These are phyloP conservation scores for Bombus fervidus DNA, from an alignment of 1,140 invertebrate genomes.

Conservation along the genomic window DNA sequence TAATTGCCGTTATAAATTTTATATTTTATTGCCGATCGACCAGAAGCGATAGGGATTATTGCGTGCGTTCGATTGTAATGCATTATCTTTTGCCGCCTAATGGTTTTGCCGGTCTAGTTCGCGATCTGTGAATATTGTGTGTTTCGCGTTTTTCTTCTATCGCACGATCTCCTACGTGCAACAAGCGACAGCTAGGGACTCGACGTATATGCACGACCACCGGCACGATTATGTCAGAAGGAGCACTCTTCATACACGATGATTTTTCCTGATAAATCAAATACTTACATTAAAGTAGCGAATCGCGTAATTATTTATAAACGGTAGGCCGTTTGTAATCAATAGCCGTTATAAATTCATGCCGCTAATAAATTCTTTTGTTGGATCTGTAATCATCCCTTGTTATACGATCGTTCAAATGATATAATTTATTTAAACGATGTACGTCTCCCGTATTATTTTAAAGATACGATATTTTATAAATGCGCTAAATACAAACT, in stretches of 20 bases:
- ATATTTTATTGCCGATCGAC: conserved; percentile 72
- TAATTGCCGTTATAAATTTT: conserved; percentile 74
- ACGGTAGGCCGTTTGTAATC: not conserved
- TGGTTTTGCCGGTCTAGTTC: conserved; percentile 12
- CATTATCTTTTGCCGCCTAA: conserved; percentile 48
- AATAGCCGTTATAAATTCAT: not conserved
- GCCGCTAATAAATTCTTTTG: not conserved
- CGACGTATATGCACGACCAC: conserved; percentile 27
- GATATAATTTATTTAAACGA: not conserved
- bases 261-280: conserved; percentile 7
- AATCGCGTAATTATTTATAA: not conserved
- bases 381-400: not conserved
- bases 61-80: conserved; percentile 72
- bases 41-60: conserved; percentile 69
- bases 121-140: conserved; percentile 11
- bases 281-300: not conserved
- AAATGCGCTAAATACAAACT: not conserved
- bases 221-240: conserved; percentile 17
- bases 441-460: not conserved
- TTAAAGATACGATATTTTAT: not conserved
- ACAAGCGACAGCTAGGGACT: conserved; percentile 36
- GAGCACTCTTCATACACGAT: conserved; percentile 17
- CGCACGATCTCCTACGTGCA: conserved; percentile 47
- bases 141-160: conserved; percentile 33
- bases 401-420: not conserved